Conservation (phyloP, 2,888 invertebrate genomes). For the Idaea aversata region DNA sequence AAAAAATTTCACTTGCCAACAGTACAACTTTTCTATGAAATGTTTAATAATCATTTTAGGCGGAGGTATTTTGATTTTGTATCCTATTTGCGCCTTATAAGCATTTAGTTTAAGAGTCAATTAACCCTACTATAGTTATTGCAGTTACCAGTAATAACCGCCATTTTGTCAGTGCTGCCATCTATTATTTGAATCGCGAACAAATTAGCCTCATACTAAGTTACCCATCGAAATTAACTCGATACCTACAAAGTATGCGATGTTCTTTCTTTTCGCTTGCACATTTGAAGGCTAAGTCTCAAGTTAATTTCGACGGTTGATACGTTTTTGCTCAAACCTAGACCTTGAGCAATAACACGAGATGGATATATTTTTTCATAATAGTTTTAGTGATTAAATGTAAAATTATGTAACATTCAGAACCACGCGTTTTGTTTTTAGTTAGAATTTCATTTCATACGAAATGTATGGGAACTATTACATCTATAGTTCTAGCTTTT, state of each 20-base stretch:
- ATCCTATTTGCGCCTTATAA: too few relatives aligned
- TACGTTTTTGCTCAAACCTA: conserved; percentile 41
- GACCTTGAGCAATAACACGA: conserved; percentile 16
- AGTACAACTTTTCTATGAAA: too few relatives aligned
- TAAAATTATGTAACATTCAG: conserved; percentile 13
- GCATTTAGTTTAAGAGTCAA: too few relatives aligned
- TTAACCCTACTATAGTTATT: not conserved
- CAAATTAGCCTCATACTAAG: not conserved
- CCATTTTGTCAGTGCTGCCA: not conserved
- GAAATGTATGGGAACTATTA: too few relatives aligned
- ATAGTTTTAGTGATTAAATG: conserved; percentile 19
- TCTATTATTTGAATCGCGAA: conserved; percentile 6
- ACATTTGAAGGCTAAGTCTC: not conserved
- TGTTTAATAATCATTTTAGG: too few relatives aligned
- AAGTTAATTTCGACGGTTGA: conserved; percentile 17
- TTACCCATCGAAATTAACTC: not conserved
- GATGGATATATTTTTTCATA: conserved; percentile 28
- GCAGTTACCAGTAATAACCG: not conserved
- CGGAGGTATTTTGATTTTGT: too few relatives aligned
- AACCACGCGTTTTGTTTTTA: conserved; percentile 15
- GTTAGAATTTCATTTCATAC: too few relatives aligned
- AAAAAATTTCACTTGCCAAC: too few relatives aligned
- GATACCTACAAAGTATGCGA: too few relatives aligned
- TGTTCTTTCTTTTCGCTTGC: too few relatives aligned
- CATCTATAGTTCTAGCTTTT: too few relatives aligned